Percentiles rank a stretch among this genome's conserved stretches.
Conservation (phyloP, 1,140 invertebrate genomes). For the Listronotus bonariensis region DNA sequence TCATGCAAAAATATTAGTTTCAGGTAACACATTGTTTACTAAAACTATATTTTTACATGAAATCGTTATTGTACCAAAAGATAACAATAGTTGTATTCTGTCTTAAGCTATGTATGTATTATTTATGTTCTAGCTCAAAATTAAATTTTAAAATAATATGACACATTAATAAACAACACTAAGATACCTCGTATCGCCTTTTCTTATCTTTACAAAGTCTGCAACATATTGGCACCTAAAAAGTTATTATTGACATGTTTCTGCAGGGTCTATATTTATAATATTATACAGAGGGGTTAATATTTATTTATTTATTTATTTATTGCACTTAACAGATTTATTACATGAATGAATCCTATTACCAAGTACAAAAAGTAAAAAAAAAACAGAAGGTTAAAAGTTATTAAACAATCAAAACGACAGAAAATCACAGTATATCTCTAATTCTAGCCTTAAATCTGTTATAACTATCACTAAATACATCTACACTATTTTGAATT, state of each 20-base stretch:
- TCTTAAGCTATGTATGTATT: too few species aligned
- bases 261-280: background rate
- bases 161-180: conserved; percentile 7
- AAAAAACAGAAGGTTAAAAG: too few species aligned
- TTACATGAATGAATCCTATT: too few species aligned
- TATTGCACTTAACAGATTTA: too few species aligned
- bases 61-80: background rate
- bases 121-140: background rate
- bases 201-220: conserved; percentile 41
- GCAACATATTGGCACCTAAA: conserved; percentile 41
- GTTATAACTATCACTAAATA: too few species aligned
- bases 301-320: too few species aligned
- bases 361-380: too few species aligned
- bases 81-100: too few species aligned
- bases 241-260: conserved; percentile 1
- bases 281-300: background rate
- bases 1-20: conserved; percentile 32
- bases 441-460: too few species aligned
- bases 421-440: too few species aligned
- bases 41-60: conserved; percentile 32
- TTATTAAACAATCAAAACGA: too few species aligned
- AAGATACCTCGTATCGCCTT: conserved; percentile 34
- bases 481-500: too few species aligned
- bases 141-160: background rate
- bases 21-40: conserved; percentile 3